phyloP scores from a whole-genome alignment of 2,888 invertebrate genomes.

The Bedellia somnulentella region DNA sequence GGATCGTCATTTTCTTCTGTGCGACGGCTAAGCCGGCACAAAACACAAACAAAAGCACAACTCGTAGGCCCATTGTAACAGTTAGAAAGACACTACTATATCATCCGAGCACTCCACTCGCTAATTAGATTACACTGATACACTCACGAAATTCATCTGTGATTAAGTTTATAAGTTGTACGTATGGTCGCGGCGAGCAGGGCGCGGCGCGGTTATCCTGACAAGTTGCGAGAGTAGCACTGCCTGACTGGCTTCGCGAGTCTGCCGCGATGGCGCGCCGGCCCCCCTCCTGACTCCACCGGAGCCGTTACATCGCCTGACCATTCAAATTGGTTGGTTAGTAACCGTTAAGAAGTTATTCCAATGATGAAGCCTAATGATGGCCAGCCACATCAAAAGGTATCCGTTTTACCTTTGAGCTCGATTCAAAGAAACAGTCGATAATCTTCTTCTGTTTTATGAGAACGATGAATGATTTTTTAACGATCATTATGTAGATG shows the following conservation, averaged over 20 bases:
- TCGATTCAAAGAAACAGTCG: too few species aligned
- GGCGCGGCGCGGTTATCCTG: constrained; percentile 20
- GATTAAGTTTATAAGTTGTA: constrained; percentile 9
- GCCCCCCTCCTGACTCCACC: constrained; percentile 29
- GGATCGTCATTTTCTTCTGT: constrained; percentile 52
- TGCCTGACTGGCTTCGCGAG: too few species aligned
- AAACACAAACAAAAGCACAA: constrained; percentile 44
- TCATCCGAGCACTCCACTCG: constrained; percentile 24
- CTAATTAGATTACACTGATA: constrained; percentile 21
- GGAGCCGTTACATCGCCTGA: constrained; percentile 17
- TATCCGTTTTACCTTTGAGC: too few species aligned
- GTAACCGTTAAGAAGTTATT: constrained; percentile 20
- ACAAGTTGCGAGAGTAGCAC: background rate
- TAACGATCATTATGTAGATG: too few species aligned
- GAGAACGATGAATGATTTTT: too few species aligned
- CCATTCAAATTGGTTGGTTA: constrained; percentile 22
- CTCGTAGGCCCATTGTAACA: constrained; percentile 28
- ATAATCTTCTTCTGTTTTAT: too few species aligned
- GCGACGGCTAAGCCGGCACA: constrained; percentile 25
- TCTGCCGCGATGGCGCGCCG: constrained; percentile 27
- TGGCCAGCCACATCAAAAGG: too few species aligned
- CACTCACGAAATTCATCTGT: constrained; percentile 37
- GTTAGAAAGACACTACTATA: constrained; percentile 14
- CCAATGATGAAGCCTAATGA: constrained; percentile 9
- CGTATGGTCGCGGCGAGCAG: constrained; percentile 11